Evolutionary conservation across 2,888 invertebrate genomes (phyloP).

Genomic region (Pseudanteris insignis): DNA sequence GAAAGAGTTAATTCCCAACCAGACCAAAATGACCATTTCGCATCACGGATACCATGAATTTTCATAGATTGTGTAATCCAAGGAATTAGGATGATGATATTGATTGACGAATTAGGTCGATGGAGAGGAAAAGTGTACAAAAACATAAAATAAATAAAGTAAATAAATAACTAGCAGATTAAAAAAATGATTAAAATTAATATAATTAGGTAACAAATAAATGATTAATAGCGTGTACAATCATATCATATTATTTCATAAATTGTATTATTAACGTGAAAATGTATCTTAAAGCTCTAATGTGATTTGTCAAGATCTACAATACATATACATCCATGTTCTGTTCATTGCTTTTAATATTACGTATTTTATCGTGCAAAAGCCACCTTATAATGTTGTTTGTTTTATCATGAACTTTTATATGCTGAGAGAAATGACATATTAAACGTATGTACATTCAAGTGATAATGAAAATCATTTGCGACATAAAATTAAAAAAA

Average conservation of each 20-base stretch:
- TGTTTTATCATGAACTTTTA: slow-evolving; percentile 10
- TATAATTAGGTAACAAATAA: slow-evolving; percentile 45
- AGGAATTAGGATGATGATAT: slow-evolving; percentile 38
- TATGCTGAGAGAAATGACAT: slow-evolving; percentile 25
- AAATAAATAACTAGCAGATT: slow-evolving; percentile 59
- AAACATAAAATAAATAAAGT: slow-evolving; percentile 62
- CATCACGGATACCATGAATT: slow-evolving; percentile 27
- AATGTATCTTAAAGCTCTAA: slow-evolving; percentile 23
- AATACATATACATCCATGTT: too few relatives aligned
- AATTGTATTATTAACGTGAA: slow-evolving; percentile 31
- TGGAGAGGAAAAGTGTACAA: slow-evolving; percentile 51
- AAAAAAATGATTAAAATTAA: slow-evolving; percentile 49
- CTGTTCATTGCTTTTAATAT: slow-evolving; percentile 30
- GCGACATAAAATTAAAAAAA: slow-evolving; percentile 17
- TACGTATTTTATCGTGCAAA: slow-evolving; percentile 39
- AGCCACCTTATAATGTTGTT: slow-evolving; percentile 29
- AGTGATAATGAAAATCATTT: slow-evolving; percentile 10
- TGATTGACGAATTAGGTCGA: slow-evolving; percentile 35
- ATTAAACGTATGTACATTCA: slow-evolving; percentile 42
- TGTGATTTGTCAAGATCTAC: slow-evolving; percentile 1
- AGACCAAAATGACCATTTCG: slow-evolving; percentile 31
- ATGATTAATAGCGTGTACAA: slow-evolving; percentile 28
- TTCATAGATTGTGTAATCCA: slow-evolving; percentile 18
- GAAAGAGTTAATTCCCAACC: slow-evolving; percentile 39
- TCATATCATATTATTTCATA: slow-evolving; percentile 44